Percentiles rank a stretch among this genome's conserved stretches.
Conservation (phyloP, 2,797 vertebrate species). For the Myotis vivesi region DNA sequence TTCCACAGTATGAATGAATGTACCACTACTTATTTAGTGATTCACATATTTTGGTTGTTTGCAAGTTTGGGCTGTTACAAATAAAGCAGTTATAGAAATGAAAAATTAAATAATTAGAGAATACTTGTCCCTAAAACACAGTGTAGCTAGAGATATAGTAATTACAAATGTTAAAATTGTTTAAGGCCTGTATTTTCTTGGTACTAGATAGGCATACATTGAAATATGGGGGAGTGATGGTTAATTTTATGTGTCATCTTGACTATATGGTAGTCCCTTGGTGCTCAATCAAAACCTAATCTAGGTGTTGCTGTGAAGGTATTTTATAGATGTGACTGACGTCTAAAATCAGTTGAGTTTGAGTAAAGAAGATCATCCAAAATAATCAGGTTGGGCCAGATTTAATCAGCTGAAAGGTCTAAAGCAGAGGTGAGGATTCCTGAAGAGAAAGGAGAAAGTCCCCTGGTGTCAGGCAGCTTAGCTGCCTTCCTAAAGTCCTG, state of each 20-base stretch:
- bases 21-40: not conserved
- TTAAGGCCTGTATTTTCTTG: not conserved
- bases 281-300: not conserved
- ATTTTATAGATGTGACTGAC: not conserved
- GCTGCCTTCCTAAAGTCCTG: not conserved
- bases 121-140: not conserved
- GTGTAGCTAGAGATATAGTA: not conserved
- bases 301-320: not conserved
- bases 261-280: too few species aligned
- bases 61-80: not conserved
- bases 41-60: not conserved
- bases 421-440: not conserved
- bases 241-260: not conserved
- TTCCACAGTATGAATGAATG: not conserved
- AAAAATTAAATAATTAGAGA: not conserved
- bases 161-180: not conserved
- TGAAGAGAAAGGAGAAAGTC: not conserved
- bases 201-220: not conserved
- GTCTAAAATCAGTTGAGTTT: not conserved
- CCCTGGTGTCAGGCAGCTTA: rapidly evolving
- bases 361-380: not conserved
- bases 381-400: not conserved
- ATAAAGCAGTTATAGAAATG: not conserved
- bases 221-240: not conserved
- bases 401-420: not conserved